phyloP scores from a whole-genome alignment of 1,140 invertebrate genomes.

The Aphelinus atriplicis region DNA sequence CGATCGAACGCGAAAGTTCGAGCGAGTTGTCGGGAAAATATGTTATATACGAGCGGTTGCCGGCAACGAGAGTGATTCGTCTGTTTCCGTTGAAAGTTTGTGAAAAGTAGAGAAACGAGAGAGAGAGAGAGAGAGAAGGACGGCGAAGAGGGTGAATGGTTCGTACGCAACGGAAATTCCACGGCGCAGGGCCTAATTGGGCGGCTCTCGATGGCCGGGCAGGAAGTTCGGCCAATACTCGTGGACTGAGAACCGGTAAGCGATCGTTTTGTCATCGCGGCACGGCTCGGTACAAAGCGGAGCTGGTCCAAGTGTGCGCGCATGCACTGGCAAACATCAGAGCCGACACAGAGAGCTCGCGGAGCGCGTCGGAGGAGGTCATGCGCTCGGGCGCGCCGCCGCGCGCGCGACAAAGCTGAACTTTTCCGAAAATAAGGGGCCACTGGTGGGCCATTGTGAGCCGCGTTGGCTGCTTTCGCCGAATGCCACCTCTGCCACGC shows the following conservation, averaged over 20 bases:
- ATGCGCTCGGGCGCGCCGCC: neutral
- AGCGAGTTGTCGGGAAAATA: too few species aligned
- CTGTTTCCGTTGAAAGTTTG: too few species aligned
- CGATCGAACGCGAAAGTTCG: too few species aligned
- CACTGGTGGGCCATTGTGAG: slow-evolving; percentile 44
- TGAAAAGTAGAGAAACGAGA: too few species aligned
- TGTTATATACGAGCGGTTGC: too few species aligned
- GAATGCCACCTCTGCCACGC: slow-evolving; percentile 39
- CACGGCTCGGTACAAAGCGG: neutral
- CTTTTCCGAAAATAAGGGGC: slow-evolving; percentile 46
- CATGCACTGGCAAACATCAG: neutral
- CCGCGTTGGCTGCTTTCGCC: slow-evolving; percentile 47
- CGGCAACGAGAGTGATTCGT: too few species aligned
- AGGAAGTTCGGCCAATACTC: slow-evolving; percentile 14
- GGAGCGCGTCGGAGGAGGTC: slow-evolving; percentile 25
- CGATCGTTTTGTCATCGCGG: slow-evolving; percentile 11
- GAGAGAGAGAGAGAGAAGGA: too few species aligned
- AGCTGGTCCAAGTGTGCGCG: neutral
- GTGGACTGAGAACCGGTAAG: neutral
- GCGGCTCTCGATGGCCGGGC: neutral
- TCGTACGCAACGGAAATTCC: too few species aligned
- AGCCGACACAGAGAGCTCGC: neutral
- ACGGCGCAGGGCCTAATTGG: too few species aligned
- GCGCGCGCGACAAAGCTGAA: slow-evolving; percentile 48
- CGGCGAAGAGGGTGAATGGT: too few species aligned